Conservation (phyloP, 2,797 vertebrate species). For the Neosilurus mollespiculum region DNA sequence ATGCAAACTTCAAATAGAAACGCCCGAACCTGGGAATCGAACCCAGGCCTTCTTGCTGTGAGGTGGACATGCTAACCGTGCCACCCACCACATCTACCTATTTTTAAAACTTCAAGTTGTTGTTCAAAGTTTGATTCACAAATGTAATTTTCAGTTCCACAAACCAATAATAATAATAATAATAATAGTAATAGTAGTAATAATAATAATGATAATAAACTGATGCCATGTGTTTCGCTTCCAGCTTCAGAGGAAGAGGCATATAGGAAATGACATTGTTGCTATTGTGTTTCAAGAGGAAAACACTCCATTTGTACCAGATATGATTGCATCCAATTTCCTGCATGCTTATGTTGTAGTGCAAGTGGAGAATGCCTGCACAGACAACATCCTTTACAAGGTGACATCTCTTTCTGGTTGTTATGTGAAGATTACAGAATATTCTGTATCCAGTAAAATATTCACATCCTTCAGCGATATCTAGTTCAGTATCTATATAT, state of each 20-base stretch:
- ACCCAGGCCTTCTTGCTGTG: no score
- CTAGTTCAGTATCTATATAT: background rate
- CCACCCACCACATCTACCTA: no score
- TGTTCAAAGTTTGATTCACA: background rate
- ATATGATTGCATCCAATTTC: constrained; percentile 99
- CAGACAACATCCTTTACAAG: constrained; percentile 87
- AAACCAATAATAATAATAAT: background rate
- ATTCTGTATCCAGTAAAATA: background rate
- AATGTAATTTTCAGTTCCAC: constrained; percentile 11
- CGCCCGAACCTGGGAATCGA: no score
- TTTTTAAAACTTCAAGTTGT: background rate
- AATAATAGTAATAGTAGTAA: background rate
- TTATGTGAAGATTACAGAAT: background rate
- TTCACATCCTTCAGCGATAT: background rate
- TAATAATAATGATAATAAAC: background rate
- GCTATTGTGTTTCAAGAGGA: constrained; percentile 95
- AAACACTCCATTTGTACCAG: constrained; percentile 94
- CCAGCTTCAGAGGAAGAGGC: constrained; percentile 93
- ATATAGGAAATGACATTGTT: constrained; percentile 97
- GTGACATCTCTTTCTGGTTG: constrained; percentile 60
- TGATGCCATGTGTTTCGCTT: constrained; percentile 41
- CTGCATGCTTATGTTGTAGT: constrained; percentile 93
- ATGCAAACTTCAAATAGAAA: no score
- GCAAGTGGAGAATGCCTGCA: constrained; percentile 82
- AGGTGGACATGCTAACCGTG: no score